Evolutionary conservation across 2,797 vertebrate species (phyloP), one percentile per base, ranked within the genome.

Genomic region (Alca torda): DNA sequence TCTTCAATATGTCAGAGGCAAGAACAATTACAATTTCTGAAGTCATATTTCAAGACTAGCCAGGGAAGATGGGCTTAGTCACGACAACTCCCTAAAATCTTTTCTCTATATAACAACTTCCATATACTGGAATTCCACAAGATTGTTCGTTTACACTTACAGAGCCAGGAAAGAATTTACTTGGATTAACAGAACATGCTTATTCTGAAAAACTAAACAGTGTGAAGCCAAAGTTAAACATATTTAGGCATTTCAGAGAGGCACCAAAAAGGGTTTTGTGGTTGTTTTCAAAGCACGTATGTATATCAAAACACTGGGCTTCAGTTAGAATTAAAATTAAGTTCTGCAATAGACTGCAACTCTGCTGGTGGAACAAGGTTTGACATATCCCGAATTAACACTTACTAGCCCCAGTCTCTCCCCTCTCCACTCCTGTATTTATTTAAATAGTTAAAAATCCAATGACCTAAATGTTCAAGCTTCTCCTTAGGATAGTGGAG

Each of bases 101-200:
- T 35, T 31, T 28, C n/a, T 74, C 37, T 89, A 4, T 30, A 3
- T 13, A 81, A 63, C 17, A 88, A 3, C 39, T 46, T 50, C 67
- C 43, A 11, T 11, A 69, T 2, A 56, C 8, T 30, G 30, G 15
- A 85, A 74, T 21, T 7, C 48, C 5, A 45, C 43, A 37, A 23
- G 11, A n/a, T 30, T 37, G 25, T 41, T 51, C 63, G 43, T 61
- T 69, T 46, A 41, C 61, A n/a, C 23, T 37, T 39, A 65, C 65
- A 90, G 69, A 57, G 80, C 76, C 90, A 96, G 59, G 48, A 48
- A 95, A 88, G 68, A 89, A 95, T 88, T 64, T 61, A 59, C 68
- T 46, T 69, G 57, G 65, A 93, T 81, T 91, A 94, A 75, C 45
- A 81, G 72, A 83, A 88, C 65, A 83, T 61, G 61, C 54, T 91